phyloP scores from a whole-genome alignment of 2,797 vertebrate genomes.

The Cirrhinus molitorella region DNA sequence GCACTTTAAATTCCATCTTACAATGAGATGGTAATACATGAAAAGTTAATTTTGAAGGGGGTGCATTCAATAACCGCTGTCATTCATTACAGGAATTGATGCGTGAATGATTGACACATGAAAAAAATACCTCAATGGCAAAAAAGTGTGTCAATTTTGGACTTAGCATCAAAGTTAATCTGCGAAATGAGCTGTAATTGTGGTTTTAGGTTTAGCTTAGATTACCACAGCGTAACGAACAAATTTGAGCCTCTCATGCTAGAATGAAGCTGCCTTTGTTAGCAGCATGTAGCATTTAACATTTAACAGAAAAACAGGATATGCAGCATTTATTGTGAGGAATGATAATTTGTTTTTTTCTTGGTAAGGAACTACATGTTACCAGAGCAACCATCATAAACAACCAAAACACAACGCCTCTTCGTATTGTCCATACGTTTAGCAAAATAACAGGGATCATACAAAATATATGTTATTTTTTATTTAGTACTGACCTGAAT shows the following conservation, averaged over 20 bases:
- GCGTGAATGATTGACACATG: slow-evolving; percentile 20
- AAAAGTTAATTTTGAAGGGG: not conserved
- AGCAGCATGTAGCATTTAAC: not conserved
- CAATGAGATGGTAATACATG: slow-evolving; percentile 7
- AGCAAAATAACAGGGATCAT: no score
- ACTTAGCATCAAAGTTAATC: not conserved
- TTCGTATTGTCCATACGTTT: not conserved
- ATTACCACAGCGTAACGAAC: not conserved
- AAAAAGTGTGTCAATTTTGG: slow-evolving; percentile 17
- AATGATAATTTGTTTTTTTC: not conserved
- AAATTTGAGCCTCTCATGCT: not conserved
- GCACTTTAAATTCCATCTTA: slow-evolving; percentile 12
- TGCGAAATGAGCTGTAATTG: not conserved
- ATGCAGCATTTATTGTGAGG: not conserved
- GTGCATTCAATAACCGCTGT: slow-evolving; percentile 7
- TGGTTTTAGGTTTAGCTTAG: not conserved
- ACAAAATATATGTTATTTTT: no score
- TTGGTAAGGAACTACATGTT: not conserved
- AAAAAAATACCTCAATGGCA: slow-evolving; percentile 17
- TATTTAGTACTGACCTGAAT: no score
- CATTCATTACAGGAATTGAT: slow-evolving; percentile 7
- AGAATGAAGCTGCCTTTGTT: not conserved
- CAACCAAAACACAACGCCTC: not conserved
- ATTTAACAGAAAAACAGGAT: slow-evolving; percentile 9
- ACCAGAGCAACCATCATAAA: not conserved